These are phyloP conservation scores for Bradynema listronoti DNA, from an alignment of 1,140 invertebrate genomes.

Conservation along the genomic window DNA sequence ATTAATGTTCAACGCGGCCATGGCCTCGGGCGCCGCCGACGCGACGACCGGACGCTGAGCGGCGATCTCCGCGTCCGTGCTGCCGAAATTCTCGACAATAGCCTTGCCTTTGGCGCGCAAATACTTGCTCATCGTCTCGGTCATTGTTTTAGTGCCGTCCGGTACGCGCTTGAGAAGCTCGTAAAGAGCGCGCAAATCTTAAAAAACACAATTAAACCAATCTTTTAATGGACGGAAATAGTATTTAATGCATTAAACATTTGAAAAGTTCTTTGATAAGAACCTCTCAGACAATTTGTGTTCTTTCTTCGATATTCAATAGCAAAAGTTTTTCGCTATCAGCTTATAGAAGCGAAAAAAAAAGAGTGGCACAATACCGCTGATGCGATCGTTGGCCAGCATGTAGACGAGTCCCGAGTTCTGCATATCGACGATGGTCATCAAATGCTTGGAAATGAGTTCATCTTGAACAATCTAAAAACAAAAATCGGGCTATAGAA, in stretches of 20 bases:
- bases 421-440: slow-evolving; percentile 98
- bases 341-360: not conserved
- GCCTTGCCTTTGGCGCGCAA: slow-evolving; percentile 56
- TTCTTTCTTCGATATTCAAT: too few species aligned
- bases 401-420: slow-evolving; percentile 97
- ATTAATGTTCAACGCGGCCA: too few species aligned
- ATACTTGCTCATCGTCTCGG: slow-evolving; percentile 41
- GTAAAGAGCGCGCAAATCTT: slow-evolving; percentile 91
- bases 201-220: too few species aligned
- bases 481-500: slow-evolving; percentile 13
- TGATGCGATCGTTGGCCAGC: slow-evolving; percentile 71
- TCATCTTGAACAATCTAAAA: slow-evolving; percentile 79
- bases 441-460: slow-evolving; percentile 82
- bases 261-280: not conserved
- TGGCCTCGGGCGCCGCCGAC: not conserved
- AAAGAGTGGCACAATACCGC: slow-evolving; percentile 7
- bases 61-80: slow-evolving; percentile 64
- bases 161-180: slow-evolving; percentile 83
- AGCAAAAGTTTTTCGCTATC: not conserved
- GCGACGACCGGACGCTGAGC: slow-evolving; percentile 2
- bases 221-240: too few species aligned
- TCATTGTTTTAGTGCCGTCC: slow-evolving; percentile 71
- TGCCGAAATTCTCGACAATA: slow-evolving; percentile 73
- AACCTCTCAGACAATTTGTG: too few species aligned
- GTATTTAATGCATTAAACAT: not conserved